Conservation (phyloP, 2,113 vertebrate genomes). For the Phainopepla nitens region DNA sequence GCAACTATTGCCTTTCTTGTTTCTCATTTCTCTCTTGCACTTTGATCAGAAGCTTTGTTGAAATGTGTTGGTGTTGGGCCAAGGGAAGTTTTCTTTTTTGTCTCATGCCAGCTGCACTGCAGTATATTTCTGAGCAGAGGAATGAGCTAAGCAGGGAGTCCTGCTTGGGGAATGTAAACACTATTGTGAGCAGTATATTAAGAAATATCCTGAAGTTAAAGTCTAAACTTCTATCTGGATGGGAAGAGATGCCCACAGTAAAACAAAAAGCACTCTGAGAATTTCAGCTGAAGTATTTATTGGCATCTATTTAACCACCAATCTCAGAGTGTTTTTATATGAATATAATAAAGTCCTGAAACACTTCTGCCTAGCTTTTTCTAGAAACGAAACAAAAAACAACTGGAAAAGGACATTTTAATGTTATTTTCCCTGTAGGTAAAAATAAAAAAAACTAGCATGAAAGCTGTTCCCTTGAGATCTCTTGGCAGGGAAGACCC, state of each 20-base stretch:
- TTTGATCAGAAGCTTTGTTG: constrained; percentile 38
- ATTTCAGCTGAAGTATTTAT: constrained; percentile 9
- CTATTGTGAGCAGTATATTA: constrained; percentile 24
- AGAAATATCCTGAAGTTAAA: constrained; percentile 31
- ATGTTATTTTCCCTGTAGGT: background rate
- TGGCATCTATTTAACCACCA: background rate
- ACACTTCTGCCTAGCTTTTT: background rate
- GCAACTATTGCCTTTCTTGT: constrained; percentile 11
- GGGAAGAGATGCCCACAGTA: background rate
- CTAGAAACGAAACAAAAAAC: background rate
- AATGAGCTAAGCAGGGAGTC: constrained; percentile 46
- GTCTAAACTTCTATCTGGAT: background rate
- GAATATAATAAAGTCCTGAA: background rate
- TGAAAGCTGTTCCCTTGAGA: background rate
- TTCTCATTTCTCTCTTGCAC: constrained; percentile 22
- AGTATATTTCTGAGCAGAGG: constrained; percentile 9
- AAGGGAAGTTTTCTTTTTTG: constrained; percentile 43
- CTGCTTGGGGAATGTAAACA: constrained; percentile 35
- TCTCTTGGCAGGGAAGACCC: background rate
- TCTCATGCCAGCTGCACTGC: constrained; percentile 22
- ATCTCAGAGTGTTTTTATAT: background rate
- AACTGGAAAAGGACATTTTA: background rate
- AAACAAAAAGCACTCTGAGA: background rate
- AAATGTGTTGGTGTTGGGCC: constrained; percentile 37
- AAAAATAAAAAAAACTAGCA: background rate